Base-by-base conservation (phyloP, 2,888 invertebrate species). In the Lycophotia porphyrea region DNA sequence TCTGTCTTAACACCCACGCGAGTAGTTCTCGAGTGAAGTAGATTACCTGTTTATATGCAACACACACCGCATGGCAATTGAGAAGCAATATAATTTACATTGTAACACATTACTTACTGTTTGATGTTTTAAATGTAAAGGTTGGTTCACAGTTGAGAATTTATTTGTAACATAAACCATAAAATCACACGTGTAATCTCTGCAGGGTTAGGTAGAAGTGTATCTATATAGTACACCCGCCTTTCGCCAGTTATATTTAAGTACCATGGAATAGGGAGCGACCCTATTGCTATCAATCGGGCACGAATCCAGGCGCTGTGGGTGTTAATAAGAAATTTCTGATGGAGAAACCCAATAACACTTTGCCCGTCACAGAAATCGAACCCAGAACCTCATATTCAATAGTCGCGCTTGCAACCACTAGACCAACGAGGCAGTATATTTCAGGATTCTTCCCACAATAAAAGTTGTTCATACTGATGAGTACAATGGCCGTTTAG, bases 61-160 rank as follows among this genome's bases (percentile, higher is more conserved):
- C 55, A 11, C 27, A 74, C 36, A 49, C 47, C 55, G 52, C 70
- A 47, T n/a, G 72, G 67, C 34, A 52, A 52, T 72, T 27, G 52
- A 71, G 52, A 71, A 55, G 47, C 47, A 61, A 68, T 81, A 80
- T 67, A 72, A 65, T 76, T 68, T 39, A 67, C 65, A 64, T 11
- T 34, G 60, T 55, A 49, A 61, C 47, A 78, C 34, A 36, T 39
- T 49, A 15, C 36, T 9, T 63, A n/a, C n/a, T 39, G 63, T 78
- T 78, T 72, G 77, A 67, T 74, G 52, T 80, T 61, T 1, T 15
- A 31, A 55, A 15, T 15, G 67, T 52, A 36, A 71, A 55, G 42
- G 15, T n/a, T 21, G 34, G 21, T 52, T n/a, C 21, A 72, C 71
- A 52, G 39, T 18, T 66, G n/a, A 21, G 36, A 15, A 31, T 58